Conservation (phyloP, 2,113 vertebrate species). For the Oryzias javanicus region DNA sequence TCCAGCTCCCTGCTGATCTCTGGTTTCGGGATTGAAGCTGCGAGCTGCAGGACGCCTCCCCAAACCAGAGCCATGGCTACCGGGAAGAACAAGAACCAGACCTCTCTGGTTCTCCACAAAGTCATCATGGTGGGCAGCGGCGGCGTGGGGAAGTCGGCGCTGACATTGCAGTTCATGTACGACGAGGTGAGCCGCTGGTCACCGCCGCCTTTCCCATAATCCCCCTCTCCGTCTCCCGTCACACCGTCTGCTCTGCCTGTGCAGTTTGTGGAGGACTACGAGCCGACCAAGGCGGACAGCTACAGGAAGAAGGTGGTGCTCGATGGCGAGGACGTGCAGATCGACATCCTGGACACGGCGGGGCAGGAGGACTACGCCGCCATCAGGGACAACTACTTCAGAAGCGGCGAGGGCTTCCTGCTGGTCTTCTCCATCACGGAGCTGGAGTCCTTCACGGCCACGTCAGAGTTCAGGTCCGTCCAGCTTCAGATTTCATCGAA, state of each 20-base stretch:
- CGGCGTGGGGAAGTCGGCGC: conserved; percentile 76
- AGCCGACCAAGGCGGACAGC: conserved; percentile 98
- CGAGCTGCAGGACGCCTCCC: background rate
- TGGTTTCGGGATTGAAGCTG: conserved; percentile 1
- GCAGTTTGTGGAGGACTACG: conserved; percentile 98
- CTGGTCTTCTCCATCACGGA: conserved; percentile 97
- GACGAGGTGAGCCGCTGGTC: conserved; percentile 69
- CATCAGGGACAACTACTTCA: conserved; percentile 98
- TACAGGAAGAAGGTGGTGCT: conserved; percentile 98
- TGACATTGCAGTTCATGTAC: conserved; percentile 80
- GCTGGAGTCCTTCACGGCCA: conserved; percentile 90
- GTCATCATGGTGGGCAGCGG: conserved; percentile 81
- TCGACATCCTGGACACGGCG: conserved; percentile 88
- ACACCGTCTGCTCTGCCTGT: background rate
- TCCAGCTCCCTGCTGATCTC: background rate
- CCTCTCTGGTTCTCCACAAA: conserved; percentile 77
- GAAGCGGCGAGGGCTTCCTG: conserved; percentile 95
- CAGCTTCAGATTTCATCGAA: no score
- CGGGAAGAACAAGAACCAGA: conserved; percentile 73
- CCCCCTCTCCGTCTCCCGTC: background rate
- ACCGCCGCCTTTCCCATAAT: conserved; percentile 3
- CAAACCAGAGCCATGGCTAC: conserved; percentile 64
- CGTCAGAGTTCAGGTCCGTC: conserved; percentile 86
- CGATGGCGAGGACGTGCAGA: conserved; percentile 96
- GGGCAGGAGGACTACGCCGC: conserved; percentile 97